Percentiles rank a stretch among this genome's conserved stretches.
phyloP scores from a whole-genome alignment of 2,113 vertebrate genomes.

The Microtus montanus region DNA sequence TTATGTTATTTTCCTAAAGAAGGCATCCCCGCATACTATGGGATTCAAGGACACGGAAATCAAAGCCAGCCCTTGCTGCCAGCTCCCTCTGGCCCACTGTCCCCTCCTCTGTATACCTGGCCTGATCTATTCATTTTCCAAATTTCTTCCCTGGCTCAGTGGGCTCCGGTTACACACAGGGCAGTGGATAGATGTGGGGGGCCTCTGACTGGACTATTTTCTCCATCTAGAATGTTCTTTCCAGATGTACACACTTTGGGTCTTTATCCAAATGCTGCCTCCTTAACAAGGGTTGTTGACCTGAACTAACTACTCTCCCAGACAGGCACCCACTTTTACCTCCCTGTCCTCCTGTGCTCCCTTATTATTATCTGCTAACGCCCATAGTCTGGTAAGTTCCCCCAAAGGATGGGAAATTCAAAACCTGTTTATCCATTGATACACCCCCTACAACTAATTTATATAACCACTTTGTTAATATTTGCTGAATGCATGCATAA shows the following conservation, averaged over 20 bases:
- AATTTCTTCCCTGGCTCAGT: background rate
- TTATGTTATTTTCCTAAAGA: background rate
- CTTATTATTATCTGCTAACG: background rate
- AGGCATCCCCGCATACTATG: background rate
- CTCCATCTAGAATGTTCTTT: background rate
- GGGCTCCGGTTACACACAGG: background rate
- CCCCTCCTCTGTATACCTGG: background rate
- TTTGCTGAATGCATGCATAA: background rate
- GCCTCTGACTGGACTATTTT: background rate
- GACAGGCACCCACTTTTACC: fast-evolving
- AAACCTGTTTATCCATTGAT: background rate
- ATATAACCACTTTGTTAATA: background rate
- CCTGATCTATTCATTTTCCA: background rate
- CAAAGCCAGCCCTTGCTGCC: background rate
- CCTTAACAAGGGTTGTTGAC: background rate
- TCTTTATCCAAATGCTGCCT: background rate
- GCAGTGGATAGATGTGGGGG: no score
- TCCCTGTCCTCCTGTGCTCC: no score
- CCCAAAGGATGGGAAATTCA: background rate
- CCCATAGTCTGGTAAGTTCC: background rate
- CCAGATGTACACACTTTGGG: background rate
- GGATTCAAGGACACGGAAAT: background rate
- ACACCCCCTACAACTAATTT: background rate
- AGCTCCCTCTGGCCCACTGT: background rate
- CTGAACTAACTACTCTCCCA: background rate